Evolutionary conservation across 2,113 vertebrate genomes (phyloP), one percentile per base, ranked within the genome.

Genomic region (Nothoprocta perdicaria): DNA sequence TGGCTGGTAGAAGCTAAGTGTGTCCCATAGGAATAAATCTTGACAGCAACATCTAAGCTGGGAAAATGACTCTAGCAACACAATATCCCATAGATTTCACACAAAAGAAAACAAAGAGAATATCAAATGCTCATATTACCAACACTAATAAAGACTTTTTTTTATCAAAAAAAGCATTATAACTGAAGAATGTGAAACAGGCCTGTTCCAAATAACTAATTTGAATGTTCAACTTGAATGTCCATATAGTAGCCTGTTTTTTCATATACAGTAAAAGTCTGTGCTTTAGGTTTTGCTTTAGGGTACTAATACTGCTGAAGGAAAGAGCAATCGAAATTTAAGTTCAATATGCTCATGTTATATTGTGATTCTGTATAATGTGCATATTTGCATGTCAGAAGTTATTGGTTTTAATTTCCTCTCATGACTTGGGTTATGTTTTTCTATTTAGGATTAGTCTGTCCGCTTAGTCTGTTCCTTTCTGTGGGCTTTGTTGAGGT

Each of bases 61-160:
- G n/a, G 77, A 90, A 86, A 90, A 89, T 61, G 63, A 19, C 68
- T 80, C 89, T 83, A 69, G 57, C 89, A 84, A 68, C 33, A 81
- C 80, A 94, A 86, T 65, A 75, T 48, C 17, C 13, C 50, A 8
- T 81, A 68, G 57, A 68, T 86, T 86, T 91, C 22, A 68, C 16
- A 61, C 14, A 58, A 83, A 80, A 60, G 23, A 40, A 91, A 86
- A 3, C 31, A 67, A 77, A 73, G 11, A 72, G 8, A 80, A 87
- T 26, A 60, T 76, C 14, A 87, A 95, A 57, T 65, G 12, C 48
- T 81, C 27, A 12, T 65, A 66, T 68, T 60, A 27, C 21, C 67
- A 31, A 2, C 75, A 41, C 21, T 57, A 86, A 86, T 77, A 83
- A 77, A 77, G 33, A 46, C 17, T n/a, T 83, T 93, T 78, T 27